Evolutionary conservation across 2,113 vertebrate genomes (phyloP).

Genomic region (Myotis brandtii): DNA sequence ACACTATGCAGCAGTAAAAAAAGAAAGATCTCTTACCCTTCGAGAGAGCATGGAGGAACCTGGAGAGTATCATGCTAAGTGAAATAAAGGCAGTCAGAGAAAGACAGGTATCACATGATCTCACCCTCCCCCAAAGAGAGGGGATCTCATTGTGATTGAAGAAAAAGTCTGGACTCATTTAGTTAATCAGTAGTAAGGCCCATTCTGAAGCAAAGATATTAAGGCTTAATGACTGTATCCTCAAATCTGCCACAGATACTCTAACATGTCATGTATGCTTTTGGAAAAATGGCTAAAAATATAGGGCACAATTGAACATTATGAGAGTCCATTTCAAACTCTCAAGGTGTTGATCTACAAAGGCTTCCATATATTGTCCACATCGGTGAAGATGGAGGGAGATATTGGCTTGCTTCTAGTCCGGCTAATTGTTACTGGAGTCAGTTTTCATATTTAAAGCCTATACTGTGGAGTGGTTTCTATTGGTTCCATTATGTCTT

Average conservation of each 20-base stretch:
- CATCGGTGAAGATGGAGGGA: background rate
- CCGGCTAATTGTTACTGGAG: background rate
- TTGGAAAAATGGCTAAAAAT: background rate
- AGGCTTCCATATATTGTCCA: background rate
- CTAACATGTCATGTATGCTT: accelerated
- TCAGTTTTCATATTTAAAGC: background rate
- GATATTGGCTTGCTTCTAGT: background rate
- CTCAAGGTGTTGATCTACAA: background rate
- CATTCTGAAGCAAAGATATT: background rate
- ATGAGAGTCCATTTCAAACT: background rate
- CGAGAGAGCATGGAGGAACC: too few species aligned
- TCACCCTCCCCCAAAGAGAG: background rate
- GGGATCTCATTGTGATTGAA: background rate
- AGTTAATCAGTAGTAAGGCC: background rate
- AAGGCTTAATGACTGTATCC: background rate
- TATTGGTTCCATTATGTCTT: background rate
- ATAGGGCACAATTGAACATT: background rate
- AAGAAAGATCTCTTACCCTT: too few species aligned
- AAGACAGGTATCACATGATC: too few species aligned
- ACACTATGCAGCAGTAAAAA: too few species aligned
- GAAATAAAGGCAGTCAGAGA: too few species aligned
- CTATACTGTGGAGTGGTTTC: background rate
- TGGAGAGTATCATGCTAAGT: too few species aligned
- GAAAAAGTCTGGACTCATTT: background rate
- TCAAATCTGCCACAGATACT: background rate